Conservation (phyloP, 2,113 vertebrate species). For the Centrocercus urophasianus region DNA sequence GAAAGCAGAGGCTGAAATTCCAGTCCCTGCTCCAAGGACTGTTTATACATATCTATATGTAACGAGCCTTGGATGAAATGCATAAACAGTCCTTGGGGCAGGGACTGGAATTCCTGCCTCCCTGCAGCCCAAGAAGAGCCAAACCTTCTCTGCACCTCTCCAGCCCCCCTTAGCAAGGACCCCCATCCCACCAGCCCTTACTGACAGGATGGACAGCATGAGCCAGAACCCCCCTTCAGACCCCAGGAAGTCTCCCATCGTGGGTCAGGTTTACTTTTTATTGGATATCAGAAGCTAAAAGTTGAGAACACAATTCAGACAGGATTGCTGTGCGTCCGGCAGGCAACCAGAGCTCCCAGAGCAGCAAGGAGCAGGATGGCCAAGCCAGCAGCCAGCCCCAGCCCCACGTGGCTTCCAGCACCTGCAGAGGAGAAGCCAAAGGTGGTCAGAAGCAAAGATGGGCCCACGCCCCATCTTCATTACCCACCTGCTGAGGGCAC, state of each 20-base stretch:
- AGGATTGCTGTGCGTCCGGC: neutral
- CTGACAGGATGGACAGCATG: neutral
- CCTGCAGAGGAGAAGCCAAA: neutral
- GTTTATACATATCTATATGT: neutral
- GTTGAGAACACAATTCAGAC: neutral
- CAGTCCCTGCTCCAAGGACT: constrained; percentile 27
- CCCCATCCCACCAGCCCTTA: neutral
- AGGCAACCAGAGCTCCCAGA: neutral
- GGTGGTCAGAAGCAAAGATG: neutral
- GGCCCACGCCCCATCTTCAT: no score
- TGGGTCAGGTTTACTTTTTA: neutral
- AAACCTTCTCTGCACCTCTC: neutral
- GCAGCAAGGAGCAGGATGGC: neutral
- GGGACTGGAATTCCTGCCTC: constrained; percentile 9
- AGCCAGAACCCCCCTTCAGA: neutral
- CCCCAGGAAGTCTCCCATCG: neutral
- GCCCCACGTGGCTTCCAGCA: neutral
- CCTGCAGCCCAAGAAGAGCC: neutral
- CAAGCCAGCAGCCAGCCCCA: neutral
- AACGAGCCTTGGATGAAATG: neutral
- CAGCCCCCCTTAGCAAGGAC: neutral
- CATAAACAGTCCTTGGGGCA: constrained; percentile 56
- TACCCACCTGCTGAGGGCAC: neutral
- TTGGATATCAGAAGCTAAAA: neutral
- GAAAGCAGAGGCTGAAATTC: neutral